These are phyloP conservation scores for Cotesia typhae DNA, from an alignment of 1,140 invertebrate genomes.

Conservation along the genomic window DNA sequence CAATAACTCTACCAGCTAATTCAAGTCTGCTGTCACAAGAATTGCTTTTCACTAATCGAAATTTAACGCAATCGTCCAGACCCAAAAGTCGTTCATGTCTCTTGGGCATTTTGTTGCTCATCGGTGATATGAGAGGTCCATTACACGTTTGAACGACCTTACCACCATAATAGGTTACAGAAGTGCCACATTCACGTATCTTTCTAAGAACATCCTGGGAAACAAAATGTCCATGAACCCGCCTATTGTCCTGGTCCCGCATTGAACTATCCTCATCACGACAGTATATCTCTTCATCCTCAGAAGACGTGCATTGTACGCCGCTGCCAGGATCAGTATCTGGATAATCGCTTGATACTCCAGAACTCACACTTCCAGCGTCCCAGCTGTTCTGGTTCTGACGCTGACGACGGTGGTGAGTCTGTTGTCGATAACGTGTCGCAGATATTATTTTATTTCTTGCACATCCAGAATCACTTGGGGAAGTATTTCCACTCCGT, in stretches of 20 bases:
- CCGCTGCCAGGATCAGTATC: constrained; percentile 64
- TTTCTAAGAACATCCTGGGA: constrained; percentile 83
- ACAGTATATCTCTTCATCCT: constrained; percentile 55
- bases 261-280: constrained; percentile 48
- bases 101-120: constrained; percentile 70
- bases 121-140: constrained; percentile 71
- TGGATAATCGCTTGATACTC: constrained; percentile 66
- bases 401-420: constrained; percentile 35
- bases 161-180: constrained; percentile 86
- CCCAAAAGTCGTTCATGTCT: constrained; percentile 61
- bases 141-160: constrained; percentile 77
- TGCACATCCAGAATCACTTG: constrained; percentile 52
- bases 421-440: constrained; percentile 43
- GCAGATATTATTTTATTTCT: constrained; percentile 41
- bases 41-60: constrained; percentile 82
- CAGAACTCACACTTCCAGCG: constrained; percentile 66
- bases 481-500: constrained; percentile 57
- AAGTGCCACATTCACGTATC: constrained; percentile 85
- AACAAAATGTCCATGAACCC: constrained; percentile 70
- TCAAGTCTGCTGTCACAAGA: constrained; percentile 85
- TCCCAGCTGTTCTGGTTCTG: constrained; percentile 60
- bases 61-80: constrained; percentile 69
- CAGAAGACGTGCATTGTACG: constrained; percentile 57
- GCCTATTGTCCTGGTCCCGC: constrained; percentile 37
- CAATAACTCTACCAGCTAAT: constrained; percentile 70